Evolutionary conservation across 2,888 invertebrate species (phyloP).

Genomic region (Pediacus dermestoides): DNA sequence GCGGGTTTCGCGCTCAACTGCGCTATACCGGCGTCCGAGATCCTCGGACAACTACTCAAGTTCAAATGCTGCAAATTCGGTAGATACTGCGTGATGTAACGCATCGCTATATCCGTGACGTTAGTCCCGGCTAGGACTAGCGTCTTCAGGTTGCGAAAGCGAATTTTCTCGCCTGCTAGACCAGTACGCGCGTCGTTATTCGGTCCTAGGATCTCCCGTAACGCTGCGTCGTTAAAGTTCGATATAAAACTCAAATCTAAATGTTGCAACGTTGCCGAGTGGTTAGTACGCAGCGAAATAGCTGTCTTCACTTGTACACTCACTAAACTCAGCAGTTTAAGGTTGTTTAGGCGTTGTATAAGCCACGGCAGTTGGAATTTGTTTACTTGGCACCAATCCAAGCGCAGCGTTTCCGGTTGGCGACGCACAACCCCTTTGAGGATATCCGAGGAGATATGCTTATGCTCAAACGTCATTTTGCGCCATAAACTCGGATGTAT

Average conservation of each 20-base stretch:
- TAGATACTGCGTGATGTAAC: slow-evolving; percentile 72
- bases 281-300: slow-evolving; percentile 74
- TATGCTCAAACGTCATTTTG: slow-evolving; percentile 76
- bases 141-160: slow-evolving; percentile 71
- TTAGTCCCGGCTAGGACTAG: slow-evolving; percentile 83
- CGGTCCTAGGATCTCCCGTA: slow-evolving; percentile 81
- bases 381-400: slow-evolving; percentile 87
- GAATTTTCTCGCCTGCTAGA: slow-evolving; percentile 68
- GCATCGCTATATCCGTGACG: slow-evolving; percentile 82
- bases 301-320: slow-evolving; percentile 73
- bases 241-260: slow-evolving; percentile 85
- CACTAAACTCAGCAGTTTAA: slow-evolving; percentile 76
- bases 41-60: slow-evolving; percentile 79
- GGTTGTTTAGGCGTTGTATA: slow-evolving; percentile 78
- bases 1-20: slow-evolving; percentile 76
- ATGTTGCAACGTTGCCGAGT: slow-evolving; percentile 42
- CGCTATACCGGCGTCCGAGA: slow-evolving; percentile 88
- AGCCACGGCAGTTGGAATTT: slow-evolving; percentile 89
- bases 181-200: slow-evolving; percentile 82
- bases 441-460: slow-evolving; percentile 46
- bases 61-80: slow-evolving; percentile 73
- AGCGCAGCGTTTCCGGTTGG: slow-evolving; percentile 78
- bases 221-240: slow-evolving; percentile 77
- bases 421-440: slow-evolving; percentile 75
- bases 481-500: slow-evolving; percentile 84